Conservation (phyloP, 2,113 vertebrate genomes). For the Cepphus grylle region DNA sequence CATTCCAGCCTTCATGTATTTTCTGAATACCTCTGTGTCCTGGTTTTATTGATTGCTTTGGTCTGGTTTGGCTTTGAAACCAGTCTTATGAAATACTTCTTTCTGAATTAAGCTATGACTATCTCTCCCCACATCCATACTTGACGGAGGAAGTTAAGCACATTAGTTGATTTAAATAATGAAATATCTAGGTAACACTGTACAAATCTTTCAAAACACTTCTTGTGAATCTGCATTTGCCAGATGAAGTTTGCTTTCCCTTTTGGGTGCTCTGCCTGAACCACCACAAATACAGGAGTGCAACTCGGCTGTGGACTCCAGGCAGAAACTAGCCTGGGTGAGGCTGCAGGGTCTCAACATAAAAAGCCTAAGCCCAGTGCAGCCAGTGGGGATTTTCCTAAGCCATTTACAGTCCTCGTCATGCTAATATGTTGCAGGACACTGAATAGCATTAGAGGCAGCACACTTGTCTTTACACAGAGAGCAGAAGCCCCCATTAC, state of each 20-base stretch:
- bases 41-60: background rate
- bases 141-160: background rate
- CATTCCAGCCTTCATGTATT: background rate
- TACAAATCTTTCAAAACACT: background rate
- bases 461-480: background rate
- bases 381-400: background rate
- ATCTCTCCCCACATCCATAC: background rate
- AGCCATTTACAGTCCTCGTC: background rate
- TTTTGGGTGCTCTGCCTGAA: background rate
- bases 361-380: background rate
- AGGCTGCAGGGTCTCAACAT: background rate
- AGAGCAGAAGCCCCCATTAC: background rate
- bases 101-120: background rate
- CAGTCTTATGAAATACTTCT: background rate
- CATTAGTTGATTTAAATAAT: background rate
- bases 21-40: background rate
- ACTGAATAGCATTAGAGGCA: background rate
- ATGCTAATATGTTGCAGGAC: background rate
- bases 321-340: background rate
- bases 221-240: background rate
- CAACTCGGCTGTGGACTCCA: accelerated
- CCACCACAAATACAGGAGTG: background rate
- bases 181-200: background rate
- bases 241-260: background rate
- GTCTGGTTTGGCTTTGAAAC: background rate